Evolutionary conservation across 2,797 vertebrate species (phyloP).

Genomic region (Hydrolagus colliei): DNA sequence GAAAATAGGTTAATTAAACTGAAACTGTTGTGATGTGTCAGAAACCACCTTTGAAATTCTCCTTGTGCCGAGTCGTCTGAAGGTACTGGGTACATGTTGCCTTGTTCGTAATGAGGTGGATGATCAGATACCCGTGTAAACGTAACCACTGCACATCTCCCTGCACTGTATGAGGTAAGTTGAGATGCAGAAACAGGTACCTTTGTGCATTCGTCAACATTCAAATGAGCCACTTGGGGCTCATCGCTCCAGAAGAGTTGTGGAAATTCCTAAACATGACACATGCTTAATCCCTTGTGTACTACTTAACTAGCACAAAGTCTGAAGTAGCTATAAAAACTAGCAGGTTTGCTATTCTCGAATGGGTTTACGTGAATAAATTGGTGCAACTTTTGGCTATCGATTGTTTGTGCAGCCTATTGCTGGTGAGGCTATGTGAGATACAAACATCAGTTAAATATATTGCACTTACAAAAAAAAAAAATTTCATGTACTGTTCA

Average conservation of each 20-base stretch:
- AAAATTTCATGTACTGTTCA: too few relatives aligned
- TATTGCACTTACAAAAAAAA: too few relatives aligned
- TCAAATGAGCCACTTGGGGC: slow-evolving; percentile 3
- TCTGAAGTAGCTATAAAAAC: background rate
- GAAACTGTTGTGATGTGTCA: background rate
- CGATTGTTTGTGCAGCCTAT: background rate
- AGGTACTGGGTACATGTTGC: background rate
- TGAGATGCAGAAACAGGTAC: background rate
- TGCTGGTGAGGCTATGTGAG: too few relatives aligned
- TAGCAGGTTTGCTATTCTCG: slow-evolving; percentile 17
- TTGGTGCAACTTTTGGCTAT: slow-evolving; percentile 10
- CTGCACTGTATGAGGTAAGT: background rate
- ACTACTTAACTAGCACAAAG: background rate
- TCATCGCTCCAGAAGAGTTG: slow-evolving; percentile 16
- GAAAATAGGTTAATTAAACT: background rate
- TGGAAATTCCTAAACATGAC: slow-evolving; percentile 20
- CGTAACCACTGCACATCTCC: background rate
- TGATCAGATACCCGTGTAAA: background rate
- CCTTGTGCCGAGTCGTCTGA: background rate
- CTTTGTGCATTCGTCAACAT: background rate
- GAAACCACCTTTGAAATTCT: background rate
- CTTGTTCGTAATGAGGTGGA: background rate
- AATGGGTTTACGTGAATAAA: slow-evolving; percentile 21
- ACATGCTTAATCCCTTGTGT: slow-evolving; percentile 8
- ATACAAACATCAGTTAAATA: too few relatives aligned